Percentiles rank a stretch among this genome's conserved stretches.
These are phyloP conservation scores for Coregonus suidteri DNA, from an alignment of 2,797 vertebrate genomes.

Conservation along the genomic window DNA sequence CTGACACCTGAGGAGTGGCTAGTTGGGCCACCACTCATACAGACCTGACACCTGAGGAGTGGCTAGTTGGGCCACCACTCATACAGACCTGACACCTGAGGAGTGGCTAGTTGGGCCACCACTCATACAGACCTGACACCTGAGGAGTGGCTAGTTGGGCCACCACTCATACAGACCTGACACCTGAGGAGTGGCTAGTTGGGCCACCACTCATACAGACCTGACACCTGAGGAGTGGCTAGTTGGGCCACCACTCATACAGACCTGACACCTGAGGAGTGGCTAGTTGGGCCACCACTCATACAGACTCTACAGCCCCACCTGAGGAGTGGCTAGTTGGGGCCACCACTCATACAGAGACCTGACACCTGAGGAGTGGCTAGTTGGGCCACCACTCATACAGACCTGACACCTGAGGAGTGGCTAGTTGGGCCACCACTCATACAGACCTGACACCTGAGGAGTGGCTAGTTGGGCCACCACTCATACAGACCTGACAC, in stretches of 20 bases:
- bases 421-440: constrained; percentile 11
- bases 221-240: constrained; percentile 34
- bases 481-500: constrained; percentile 13
- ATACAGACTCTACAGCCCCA: no score
- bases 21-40: not conserved
- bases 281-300: constrained; percentile 5
- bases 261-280: constrained; percentile 33
- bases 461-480: constrained; percentile 24
- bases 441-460: constrained; percentile 16
- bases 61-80: constrained; percentile 5
- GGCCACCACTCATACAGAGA: not conserved
- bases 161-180: not conserved
- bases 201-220: not conserved
- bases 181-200: constrained; percentile 31
- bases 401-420: constrained; percentile 30
- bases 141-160: constrained; percentile 23
- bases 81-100: constrained; percentile 15
- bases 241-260: not conserved
- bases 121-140: constrained; percentile 18
- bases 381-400: constrained; percentile 1
- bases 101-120: constrained; percentile 23
- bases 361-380: constrained; percentile 31
- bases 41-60: constrained; percentile 33
- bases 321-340: constrained; percentile 26
- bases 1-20: constrained; percentile 34